Evolutionary conservation across 2,888 invertebrate species (phyloP).

Genomic region (Pyrrhosoma nymphula): DNA sequence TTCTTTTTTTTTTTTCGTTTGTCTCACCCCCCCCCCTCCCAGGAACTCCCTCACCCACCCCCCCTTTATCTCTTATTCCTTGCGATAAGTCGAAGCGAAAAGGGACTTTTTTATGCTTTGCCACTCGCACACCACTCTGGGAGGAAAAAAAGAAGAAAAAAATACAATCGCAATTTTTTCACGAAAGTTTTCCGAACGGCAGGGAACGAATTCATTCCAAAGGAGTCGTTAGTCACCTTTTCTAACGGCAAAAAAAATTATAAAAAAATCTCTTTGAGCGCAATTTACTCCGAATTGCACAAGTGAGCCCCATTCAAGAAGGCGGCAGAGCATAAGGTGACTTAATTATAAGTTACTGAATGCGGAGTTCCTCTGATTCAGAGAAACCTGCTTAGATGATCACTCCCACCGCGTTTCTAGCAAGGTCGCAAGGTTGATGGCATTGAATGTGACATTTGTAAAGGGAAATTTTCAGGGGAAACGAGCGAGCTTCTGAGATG

Average conservation of each 20-base stretch:
- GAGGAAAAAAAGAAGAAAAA: neutral
- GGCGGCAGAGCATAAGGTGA: neutral
- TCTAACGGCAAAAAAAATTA: neutral
- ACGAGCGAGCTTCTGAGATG: neutral
- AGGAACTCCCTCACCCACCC: neutral
- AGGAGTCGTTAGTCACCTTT: neutral
- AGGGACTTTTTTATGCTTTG: neutral
- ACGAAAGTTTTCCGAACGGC: neutral
- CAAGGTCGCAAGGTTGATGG: neutral
- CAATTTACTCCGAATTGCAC: conserved; percentile 10
- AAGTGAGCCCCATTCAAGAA: neutral
- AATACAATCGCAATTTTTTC: neutral
- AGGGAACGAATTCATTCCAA: neutral
- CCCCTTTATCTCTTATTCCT: neutral
- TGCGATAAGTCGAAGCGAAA: neutral
- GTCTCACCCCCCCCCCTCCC: neutral
- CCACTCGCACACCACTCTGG: neutral
- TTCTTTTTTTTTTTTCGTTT: neutral
- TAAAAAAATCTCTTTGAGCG: neutral
- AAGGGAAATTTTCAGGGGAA: neutral
- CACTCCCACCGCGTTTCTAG: neutral
- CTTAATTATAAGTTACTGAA: neutral
- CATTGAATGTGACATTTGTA: neutral
- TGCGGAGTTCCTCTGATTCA: conserved; percentile 1
- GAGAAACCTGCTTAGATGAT: neutral